Base-by-base conservation (phyloP, 2,113 vertebrate species). In the Sigmodon hispidus region DNA sequence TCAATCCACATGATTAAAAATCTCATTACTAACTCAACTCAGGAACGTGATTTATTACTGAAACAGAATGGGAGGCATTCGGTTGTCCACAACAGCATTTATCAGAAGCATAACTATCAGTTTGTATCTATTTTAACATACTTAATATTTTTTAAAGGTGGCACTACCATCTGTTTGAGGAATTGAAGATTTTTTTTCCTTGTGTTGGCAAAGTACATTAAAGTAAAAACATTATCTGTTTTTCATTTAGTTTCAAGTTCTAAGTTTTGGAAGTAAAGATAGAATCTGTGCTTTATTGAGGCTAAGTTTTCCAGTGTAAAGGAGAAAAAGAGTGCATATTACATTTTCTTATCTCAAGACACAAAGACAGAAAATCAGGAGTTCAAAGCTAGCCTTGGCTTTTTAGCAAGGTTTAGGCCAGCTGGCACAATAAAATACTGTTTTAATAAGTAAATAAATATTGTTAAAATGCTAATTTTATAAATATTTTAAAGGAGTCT, bases 1-100 rank as follows among this genome's bases (percentile, higher is more conserved):
- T 98, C 98, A 97, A 98, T 98, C 97, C 96, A 92, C 96, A 97
- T 98, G 98, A 98, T 99, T 98, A 98, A 98, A 98, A 98, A 98
- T 98, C 98, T 98, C 97, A 98, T 98, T 98, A 98, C 93, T 95
- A 96, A 97, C 98, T 97, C 96, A 65, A 96, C 97, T 97, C 97
- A 97, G 97, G 95, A 96, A 96, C 91, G 79, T 98, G 96, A 98
- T 98, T 98, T 98, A 98, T 98, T 97, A 89, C 97, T 96, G 95
- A 96, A 98, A 97, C 92, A 94, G 97, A 98, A 97, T 43, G 95
- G 89, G 89, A 97, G 93, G 94, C 90, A 89, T 97, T 98, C 92
- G 19, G 91, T 92, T 98, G 97, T 98, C 98, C 98, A 95, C 84
- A 96, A 96, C 95, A 97, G 95, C 81, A 26, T 98, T 98, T 98